Evolutionary conservation across 2,888 invertebrate species (phyloP), one percentile per base, ranked within the genome.

Genomic region (Perizoma flavofasciatum): DNA sequence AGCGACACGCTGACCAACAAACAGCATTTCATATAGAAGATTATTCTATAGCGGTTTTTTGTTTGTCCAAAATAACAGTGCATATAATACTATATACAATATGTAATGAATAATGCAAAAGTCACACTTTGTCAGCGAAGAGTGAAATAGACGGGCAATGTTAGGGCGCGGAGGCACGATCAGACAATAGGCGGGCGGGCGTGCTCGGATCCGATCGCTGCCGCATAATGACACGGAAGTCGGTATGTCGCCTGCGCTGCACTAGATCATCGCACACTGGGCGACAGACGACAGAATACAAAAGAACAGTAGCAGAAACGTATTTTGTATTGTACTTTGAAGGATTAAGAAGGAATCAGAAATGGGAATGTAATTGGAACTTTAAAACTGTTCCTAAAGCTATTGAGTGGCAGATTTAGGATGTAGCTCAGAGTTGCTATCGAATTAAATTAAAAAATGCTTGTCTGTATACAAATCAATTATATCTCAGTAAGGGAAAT

Each of bases 141-240:
- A 53, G 54, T 44, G 49, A 46, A 56, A 33, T 50, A 59, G 49
- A 52, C 57, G 46, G 41, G 37, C 48, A 67, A 61, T 58, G 63
- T 61, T 58, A 59, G 65, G 65, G 57, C 48, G 55, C 49, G 49
- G 55, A 45, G 44, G 45, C 57, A 45, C 58, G 67, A 69, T 66
- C 67, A 65, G 69, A 69, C 67, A 67, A 66, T 61, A 56, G 66
- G 53, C 55, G 64, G 60, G 54, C 71, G 67, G 71, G 72, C 72
- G 73, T 65, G 76, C 66, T 70, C 61, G 69, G 69, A 71, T 73
- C 41, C 68, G 54, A 67, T 67, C 67, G 65, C 63, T 67, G 73
- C 70, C 70, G 75, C 75, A 78, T 86, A 88, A 88, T 86, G 86
- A 84, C 86, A 83, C 83, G 85, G 85, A 86, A 87, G 82, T 75